Evolutionary conservation across 2,113 vertebrate species (phyloP).

Genomic region (Forbesichthys agassizii): DNA sequence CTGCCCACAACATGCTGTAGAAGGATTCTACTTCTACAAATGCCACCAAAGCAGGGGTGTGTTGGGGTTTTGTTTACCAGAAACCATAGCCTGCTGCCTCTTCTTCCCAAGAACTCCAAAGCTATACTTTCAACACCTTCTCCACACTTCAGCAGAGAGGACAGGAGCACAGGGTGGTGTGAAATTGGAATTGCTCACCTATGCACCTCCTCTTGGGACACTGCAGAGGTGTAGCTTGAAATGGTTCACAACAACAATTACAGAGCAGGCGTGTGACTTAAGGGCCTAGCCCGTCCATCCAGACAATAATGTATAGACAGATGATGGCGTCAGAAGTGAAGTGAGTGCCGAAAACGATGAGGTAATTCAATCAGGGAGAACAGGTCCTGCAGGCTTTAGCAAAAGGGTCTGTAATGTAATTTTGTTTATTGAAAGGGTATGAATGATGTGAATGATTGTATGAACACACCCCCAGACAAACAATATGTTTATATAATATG

Average conservation of each 20-base stretch:
- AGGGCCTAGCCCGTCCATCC: constrained; percentile 54
- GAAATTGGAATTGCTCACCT: constrained; percentile 75
- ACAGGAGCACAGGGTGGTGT: constrained; percentile 59
- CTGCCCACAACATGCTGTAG: too few relatives aligned
- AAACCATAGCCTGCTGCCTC: neutral
- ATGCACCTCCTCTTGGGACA: constrained; percentile 57
- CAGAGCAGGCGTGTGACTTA: constrained; percentile 46
- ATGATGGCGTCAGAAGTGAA: constrained; percentile 37
- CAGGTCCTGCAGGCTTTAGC: constrained; percentile 50
- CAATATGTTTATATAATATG: neutral
- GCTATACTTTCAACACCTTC: constrained; percentile 49
- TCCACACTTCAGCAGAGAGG: constrained; percentile 57
- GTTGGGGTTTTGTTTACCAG: constrained; percentile 21
- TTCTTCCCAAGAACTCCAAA: constrained; percentile 16
- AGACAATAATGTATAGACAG: constrained; percentile 58
- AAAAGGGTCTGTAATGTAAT: constrained; percentile 11
- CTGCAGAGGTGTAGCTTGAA: constrained; percentile 62
- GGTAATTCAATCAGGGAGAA: constrained; percentile 66
- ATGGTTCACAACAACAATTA: constrained; percentile 52
- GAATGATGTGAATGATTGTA: constrained; percentile 3
- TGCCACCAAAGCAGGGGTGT: neutral
- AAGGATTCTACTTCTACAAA: neutral
- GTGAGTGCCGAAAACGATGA: constrained; percentile 39
- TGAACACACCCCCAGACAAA: too few relatives aligned
- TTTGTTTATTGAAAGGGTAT: constrained; percentile 32